phyloP scores from a whole-genome alignment of 1,140 invertebrate genomes.

The Bombus difficillimus region DNA sequence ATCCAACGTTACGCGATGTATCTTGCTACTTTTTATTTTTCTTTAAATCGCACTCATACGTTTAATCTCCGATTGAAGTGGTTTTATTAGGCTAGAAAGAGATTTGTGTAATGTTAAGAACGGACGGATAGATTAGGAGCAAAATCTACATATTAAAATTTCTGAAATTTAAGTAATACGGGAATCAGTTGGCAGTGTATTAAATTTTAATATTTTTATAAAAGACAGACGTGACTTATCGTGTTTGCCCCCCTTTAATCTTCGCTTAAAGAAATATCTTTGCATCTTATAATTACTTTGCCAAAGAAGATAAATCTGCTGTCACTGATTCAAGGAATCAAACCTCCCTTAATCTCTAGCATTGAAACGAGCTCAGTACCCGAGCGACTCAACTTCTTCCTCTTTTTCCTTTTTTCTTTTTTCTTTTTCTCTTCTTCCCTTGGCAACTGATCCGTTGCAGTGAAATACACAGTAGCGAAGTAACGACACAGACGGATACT shows the following conservation, averaged over 20 bases:
- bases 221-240: neutral
- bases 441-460: constrained; percentile 31
- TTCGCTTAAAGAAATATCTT: neutral
- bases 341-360: neutral
- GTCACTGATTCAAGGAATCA: neutral
- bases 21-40: neutral
- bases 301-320: neutral
- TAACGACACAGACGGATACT: constrained; percentile 11
- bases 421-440: neutral
- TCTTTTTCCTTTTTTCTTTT: neutral
- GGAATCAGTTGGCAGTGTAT: no score
- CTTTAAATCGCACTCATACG: neutral
- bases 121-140: no score
- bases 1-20: neutral
- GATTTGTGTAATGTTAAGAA: neutral
- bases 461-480: constrained; percentile 10
- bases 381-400: neutral
- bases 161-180: neutral
- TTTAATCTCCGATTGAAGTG: neutral
- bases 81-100: neutral
- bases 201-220: no score
- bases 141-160: neutral
- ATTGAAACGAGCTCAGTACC: neutral
- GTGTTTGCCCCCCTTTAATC: neutral
- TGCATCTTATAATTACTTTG: neutral